phyloP scores from a whole-genome alignment of 2,797 vertebrate species.

The Thaleichthys pacificus region DNA sequence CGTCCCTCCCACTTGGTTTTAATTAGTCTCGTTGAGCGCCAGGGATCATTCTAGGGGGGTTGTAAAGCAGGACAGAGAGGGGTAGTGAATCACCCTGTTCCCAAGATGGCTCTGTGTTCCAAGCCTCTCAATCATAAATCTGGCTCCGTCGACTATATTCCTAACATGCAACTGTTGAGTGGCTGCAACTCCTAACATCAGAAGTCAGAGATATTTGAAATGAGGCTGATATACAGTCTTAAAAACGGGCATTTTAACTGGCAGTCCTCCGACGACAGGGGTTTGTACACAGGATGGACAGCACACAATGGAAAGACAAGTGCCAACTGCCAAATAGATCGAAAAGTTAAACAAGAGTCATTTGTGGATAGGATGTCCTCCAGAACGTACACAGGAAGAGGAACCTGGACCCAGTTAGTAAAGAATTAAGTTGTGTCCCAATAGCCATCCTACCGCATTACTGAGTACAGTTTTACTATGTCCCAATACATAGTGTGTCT shows the following conservation, averaged over 20 bases:
- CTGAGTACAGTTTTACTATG: no score
- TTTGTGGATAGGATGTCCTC: no score
- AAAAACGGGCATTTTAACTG: no score
- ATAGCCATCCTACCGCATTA: no score
- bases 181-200: neutral
- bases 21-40: slow-evolving; percentile 30
- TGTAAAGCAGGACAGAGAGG: slow-evolving; percentile 25
- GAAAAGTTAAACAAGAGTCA: no score
- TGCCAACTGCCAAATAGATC: no score
- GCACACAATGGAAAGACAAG: neutral
- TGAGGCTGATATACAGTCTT: no score
- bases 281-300: neutral
- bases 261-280: neutral
- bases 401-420: neutral
- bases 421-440: no score
- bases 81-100: slow-evolving; percentile 25
- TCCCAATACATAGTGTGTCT: no score
- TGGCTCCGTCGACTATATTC: slow-evolving; percentile 6
- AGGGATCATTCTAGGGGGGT: slow-evolving; percentile 21
- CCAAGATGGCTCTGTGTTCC: slow-evolving; percentile 23
- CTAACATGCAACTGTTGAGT: neutral
- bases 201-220: no score
- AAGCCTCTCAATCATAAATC: slow-evolving; percentile 22
- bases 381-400: neutral
- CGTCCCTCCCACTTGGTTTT: slow-evolving; percentile 26